phyloP scores from a whole-genome alignment of 2,797 vertebrate species.

The Myotis vivesi region DNA sequence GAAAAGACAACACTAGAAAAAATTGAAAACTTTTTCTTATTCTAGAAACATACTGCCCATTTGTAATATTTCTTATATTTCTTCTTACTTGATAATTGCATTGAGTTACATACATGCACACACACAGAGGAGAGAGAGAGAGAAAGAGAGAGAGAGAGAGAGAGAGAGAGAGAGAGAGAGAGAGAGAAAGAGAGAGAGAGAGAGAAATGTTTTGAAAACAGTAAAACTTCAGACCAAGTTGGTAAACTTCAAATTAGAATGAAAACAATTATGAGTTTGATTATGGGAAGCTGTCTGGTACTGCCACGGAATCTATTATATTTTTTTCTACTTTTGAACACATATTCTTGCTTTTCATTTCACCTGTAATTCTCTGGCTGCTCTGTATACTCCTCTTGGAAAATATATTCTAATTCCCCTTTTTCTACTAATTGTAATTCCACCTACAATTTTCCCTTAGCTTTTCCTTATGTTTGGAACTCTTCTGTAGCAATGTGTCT shows the following conservation, averaged over 20 bases:
- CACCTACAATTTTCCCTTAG: background rate
- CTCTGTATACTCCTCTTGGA: background rate
- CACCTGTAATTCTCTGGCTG: background rate
- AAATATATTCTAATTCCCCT: background rate
- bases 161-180: background rate
- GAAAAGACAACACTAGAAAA: conserved; percentile 25
- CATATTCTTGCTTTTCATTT: background rate
- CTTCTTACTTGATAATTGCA: background rate
- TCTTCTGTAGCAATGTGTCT: background rate
- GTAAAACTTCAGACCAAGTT: background rate
- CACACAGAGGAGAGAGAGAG: background rate
- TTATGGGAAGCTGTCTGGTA: background rate
- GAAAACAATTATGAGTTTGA: background rate
- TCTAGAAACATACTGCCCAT: background rate
- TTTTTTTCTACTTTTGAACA: background rate
- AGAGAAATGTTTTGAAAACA: background rate
- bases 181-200: background rate
- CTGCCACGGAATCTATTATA: background rate
- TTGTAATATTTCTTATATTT: background rate
- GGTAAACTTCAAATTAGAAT: background rate
- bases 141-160: too few species aligned
- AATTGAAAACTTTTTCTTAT: background rate
- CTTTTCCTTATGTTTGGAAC: background rate
- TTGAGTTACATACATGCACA: background rate
- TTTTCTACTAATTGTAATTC: background rate